phyloP scores from a whole-genome alignment of 2,888 invertebrate species.

The Drosophila paracracens region DNA sequence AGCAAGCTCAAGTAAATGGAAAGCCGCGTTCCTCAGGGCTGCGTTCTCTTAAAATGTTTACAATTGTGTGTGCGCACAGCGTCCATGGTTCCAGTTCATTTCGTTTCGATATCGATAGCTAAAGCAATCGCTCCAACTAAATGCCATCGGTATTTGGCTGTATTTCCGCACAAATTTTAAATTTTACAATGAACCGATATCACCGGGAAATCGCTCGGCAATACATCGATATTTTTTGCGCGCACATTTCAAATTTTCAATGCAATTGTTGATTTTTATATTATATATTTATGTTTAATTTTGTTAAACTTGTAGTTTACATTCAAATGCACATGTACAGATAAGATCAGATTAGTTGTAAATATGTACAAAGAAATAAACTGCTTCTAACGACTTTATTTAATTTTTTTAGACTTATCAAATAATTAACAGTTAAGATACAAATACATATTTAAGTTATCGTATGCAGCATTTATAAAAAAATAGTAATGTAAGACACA shows the following conservation, averaged over 20 bases:
- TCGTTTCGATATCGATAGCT: conserved; percentile 2
- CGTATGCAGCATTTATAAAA: conserved; percentile 53
- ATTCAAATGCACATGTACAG: not conserved
- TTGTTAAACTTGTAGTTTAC: not conserved
- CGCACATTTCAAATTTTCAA: not conserved
- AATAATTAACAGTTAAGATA: conserved; percentile 75
- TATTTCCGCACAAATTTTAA: not conserved
- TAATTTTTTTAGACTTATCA: conserved; percentile 59
- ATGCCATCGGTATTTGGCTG: not conserved
- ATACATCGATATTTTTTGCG: not conserved
- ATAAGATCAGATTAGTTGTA: not conserved
- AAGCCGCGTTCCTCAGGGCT: conserved; percentile 58
- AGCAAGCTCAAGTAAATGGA: conserved; percentile 38
- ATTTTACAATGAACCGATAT: not conserved
- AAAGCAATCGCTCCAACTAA: not conserved
- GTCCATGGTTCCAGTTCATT: not conserved
- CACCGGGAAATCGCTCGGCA: not conserved
- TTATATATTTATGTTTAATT: not conserved
- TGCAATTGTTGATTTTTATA: not conserved
- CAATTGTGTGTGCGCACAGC: not conserved
- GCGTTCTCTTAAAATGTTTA: not conserved
- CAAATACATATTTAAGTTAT: conserved; percentile 48
- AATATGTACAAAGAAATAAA: conserved; percentile 42
- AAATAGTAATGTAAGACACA: conserved; percentile 60
- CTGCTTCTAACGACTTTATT: conserved; percentile 66